Conservation (phyloP, 2,113 vertebrate species). For the Sorex fumeus region DNA sequence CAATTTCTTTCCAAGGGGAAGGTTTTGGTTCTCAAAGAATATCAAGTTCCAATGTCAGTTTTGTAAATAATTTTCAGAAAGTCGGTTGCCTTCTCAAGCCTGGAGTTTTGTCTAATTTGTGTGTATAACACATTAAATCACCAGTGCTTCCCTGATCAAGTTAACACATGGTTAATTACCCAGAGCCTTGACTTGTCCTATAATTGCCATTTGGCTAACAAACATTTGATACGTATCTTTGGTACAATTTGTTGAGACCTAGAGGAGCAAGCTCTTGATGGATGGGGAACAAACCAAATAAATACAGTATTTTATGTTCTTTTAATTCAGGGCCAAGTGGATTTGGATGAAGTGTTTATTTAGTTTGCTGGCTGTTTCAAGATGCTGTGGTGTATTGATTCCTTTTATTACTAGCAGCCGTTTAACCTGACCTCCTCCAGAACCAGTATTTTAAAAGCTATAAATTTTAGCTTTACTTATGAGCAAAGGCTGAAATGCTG, state of each 20-base stretch:
- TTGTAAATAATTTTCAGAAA: slow-evolving; percentile 83
- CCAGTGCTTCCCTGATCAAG: slow-evolving; percentile 86
- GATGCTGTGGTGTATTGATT: slow-evolving; percentile 91
- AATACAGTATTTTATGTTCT: slow-evolving; percentile 92
- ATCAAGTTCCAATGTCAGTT: slow-evolving; percentile 81
- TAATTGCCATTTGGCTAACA: slow-evolving; percentile 88
- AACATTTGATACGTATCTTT: slow-evolving; percentile 85
- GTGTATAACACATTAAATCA: slow-evolving; percentile 81
- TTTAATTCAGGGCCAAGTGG: slow-evolving; percentile 92
- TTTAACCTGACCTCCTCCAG: slow-evolving; percentile 91
- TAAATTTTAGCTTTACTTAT: slow-evolving; percentile 91
- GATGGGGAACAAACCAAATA: slow-evolving; percentile 89
- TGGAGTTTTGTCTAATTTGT: slow-evolving; percentile 80
- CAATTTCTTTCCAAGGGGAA: slow-evolving; percentile 39
- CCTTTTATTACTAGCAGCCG: slow-evolving; percentile 90
- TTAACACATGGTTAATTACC: slow-evolving; percentile 90
- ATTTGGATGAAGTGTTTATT: slow-evolving; percentile 94
- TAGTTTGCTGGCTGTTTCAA: slow-evolving; percentile 90
- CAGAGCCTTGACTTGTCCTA: slow-evolving; percentile 83
- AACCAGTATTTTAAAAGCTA: slow-evolving; percentile 92
- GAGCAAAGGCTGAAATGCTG: slow-evolving; percentile 87
- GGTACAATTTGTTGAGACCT: slow-evolving; percentile 81
- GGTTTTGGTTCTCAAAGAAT: slow-evolving; percentile 74
- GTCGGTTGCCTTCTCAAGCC: slow-evolving; percentile 66
- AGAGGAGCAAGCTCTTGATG: slow-evolving; percentile 84